Conservation (phyloP, 2,888 invertebrate genomes). For the Drosophila trichaetosa region DNA sequence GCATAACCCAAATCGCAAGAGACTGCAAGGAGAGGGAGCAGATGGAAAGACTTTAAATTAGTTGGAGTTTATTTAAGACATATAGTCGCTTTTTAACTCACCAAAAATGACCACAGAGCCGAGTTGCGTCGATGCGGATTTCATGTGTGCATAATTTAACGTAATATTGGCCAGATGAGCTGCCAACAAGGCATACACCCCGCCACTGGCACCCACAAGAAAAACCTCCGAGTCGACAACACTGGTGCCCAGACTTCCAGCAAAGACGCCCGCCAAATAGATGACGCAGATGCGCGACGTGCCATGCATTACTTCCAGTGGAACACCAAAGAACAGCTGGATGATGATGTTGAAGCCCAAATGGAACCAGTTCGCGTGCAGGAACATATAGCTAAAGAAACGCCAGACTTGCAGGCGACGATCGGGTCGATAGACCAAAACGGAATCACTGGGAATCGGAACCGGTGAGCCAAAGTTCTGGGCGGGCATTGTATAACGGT, state of each 20-base stretch:
- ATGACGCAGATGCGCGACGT: constrained; percentile 94
- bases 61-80: not conserved
- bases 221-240: constrained; percentile 97
- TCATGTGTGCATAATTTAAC: constrained; percentile 98
- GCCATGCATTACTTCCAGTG: constrained; percentile 98
- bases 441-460: constrained; percentile 96
- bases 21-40: constrained; percentile 85
- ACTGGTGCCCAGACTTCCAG: constrained; percentile 93
- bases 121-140: constrained; percentile 95
- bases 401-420: constrained; percentile 96
- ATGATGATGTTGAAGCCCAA: constrained; percentile 97
- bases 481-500: constrained; percentile 88
- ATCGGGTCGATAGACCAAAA: constrained; percentile 97
- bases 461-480: constrained; percentile 92
- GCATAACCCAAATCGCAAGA: constrained; percentile 98
- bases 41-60: constrained; percentile 3
- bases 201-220: constrained; percentile 98
- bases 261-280: constrained; percentile 96
- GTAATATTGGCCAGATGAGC: constrained; percentile 98
- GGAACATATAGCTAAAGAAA: constrained; percentile 96
- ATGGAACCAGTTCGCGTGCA: constrained; percentile 98
- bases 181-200: constrained; percentile 97
- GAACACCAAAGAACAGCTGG: constrained; percentile 96
- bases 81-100: constrained; percentile 84
- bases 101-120: constrained; percentile 96